A percentile compares a stretch with the other conserved stretches of the same genome.
Evolutionary conservation across 2,797 vertebrate species (phyloP).

Genomic region (Sus cebifrons): DNA sequence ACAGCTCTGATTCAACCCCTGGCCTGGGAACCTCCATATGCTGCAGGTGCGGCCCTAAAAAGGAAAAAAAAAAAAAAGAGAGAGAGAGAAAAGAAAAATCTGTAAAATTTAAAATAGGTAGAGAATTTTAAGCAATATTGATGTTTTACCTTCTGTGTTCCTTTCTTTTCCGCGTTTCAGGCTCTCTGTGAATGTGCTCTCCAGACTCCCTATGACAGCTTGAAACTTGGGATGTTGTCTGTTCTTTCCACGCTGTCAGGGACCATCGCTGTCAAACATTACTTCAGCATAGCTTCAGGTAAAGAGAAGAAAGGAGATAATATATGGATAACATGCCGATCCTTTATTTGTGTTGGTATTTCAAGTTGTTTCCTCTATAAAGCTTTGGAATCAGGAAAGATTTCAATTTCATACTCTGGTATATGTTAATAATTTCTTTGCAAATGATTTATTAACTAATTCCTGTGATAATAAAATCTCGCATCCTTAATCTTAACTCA

Average conservation of each 20-base stretch:
- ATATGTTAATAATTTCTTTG: neutral
- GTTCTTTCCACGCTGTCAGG: constrained; percentile 96
- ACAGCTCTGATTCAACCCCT: too few species aligned
- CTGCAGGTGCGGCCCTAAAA: too few species aligned
- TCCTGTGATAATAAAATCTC: neutral
- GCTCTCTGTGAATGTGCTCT: constrained; percentile 97
- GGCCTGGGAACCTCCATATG: too few species aligned
- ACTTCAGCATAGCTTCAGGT: constrained; percentile 94
- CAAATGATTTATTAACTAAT: constrained; percentile 39
- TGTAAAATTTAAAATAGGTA: neutral
- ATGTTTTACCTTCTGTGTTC: neutral
- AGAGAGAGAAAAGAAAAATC: too few species aligned
- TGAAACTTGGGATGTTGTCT: constrained; percentile 97
- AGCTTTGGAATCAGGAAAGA: neutral
- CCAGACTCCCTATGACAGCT: constrained; percentile 95
- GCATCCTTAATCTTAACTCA: constrained; percentile 44
- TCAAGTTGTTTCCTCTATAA: neutral
- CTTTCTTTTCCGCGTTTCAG: constrained; percentile 88
- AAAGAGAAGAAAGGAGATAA: constrained; percentile 59
- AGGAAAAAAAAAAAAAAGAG: too few species aligned
- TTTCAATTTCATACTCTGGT: neutral
- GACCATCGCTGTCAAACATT: constrained; percentile 98
- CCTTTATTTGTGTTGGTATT: neutral
- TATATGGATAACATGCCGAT: neutral
- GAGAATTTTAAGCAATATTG: neutral